A percentile compares a stretch with the other conserved stretches of the same genome.
phyloP scores from a whole-genome alignment of 2,888 invertebrate species.

The Palloptera scutellata region DNA sequence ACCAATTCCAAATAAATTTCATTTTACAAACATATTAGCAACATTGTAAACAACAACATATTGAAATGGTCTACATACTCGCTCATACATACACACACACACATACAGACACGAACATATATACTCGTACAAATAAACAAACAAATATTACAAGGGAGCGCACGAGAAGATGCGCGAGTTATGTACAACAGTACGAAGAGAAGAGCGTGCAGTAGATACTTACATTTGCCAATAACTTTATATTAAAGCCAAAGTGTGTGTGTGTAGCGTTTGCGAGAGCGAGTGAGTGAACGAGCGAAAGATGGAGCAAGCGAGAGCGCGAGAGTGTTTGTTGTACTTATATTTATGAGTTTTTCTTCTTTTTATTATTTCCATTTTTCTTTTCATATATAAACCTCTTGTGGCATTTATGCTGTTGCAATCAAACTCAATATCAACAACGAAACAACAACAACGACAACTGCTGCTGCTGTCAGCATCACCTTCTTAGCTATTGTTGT shows the following conservation, averaged over 20 bases:
- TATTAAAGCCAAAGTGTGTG: not conserved
- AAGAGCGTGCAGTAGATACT: too few relatives aligned
- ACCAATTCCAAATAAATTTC: conserved; percentile 47
- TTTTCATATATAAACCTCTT: not conserved
- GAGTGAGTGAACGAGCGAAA: not conserved
- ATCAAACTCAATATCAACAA: too few relatives aligned
- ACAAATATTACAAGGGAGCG: not conserved
- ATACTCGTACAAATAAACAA: not conserved
- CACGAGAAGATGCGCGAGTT: not conserved
- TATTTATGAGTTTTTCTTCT: conserved; percentile 20
- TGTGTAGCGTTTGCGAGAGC: not conserved
- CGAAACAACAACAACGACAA: not conserved
- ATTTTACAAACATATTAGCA: conserved; percentile 59
- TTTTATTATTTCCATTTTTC: not conserved
- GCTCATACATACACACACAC: not conserved
- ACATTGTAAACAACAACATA: conserved; percentile 51
- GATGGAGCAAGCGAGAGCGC: not conserved
- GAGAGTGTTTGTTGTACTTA: conserved; percentile 6
- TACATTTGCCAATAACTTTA: too few relatives aligned
- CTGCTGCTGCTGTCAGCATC: not conserved
- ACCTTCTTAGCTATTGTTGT: not conserved
- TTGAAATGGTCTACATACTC: conserved; percentile 45
- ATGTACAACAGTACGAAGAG: too few relatives aligned
- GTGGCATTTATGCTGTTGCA: too few relatives aligned
- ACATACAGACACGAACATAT: not conserved